Conservation (phyloP, 2,113 vertebrate species). For the Xenopus laevis region DNA sequence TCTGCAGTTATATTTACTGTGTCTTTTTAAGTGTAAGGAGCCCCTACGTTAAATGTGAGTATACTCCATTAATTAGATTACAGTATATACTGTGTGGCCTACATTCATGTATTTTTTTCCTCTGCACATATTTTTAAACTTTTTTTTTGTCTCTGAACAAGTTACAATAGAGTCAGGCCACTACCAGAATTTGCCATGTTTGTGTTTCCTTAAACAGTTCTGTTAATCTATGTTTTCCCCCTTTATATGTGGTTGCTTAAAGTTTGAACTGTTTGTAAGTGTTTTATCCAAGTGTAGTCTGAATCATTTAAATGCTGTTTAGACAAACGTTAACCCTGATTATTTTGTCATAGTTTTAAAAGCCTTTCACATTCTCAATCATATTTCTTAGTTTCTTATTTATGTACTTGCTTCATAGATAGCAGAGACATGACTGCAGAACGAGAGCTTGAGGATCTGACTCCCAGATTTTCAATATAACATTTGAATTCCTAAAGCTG, state of each 20-base stretch:
- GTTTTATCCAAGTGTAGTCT: constrained; percentile 76
- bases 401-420: constrained; percentile 71
- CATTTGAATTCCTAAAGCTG: constrained; percentile 71
- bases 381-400: constrained; percentile 61
- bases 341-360: constrained; percentile 69
- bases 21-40: constrained; percentile 48
- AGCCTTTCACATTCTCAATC: constrained; percentile 61
- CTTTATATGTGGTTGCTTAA: constrained; percentile 73
- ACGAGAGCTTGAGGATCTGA: constrained; percentile 62
- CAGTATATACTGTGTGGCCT: constrained; percentile 51
- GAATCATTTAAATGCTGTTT: constrained; percentile 76
- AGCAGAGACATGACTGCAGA: constrained; percentile 64
- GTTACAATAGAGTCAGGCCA: constrained; percentile 55
- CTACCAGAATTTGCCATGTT: constrained; percentile 57
- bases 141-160: constrained; percentile 45
- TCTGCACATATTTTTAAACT: constrained; percentile 27
- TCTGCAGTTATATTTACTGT: constrained; percentile 57
- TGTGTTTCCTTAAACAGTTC: constrained; percentile 57
- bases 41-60: background rate
- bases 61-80: background rate
- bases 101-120: constrained; percentile 33
- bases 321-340: constrained; percentile 60
- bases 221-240: constrained; percentile 36
- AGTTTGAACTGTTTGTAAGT: constrained; percentile 68
- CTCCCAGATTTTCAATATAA: constrained; percentile 57